A percentile compares a stretch with the other conserved stretches of the same genome.
These are phyloP conservation scores for Phenacoccus solenopsis DNA, from an alignment of 1,140 invertebrate species.

Conservation along the genomic window DNA sequence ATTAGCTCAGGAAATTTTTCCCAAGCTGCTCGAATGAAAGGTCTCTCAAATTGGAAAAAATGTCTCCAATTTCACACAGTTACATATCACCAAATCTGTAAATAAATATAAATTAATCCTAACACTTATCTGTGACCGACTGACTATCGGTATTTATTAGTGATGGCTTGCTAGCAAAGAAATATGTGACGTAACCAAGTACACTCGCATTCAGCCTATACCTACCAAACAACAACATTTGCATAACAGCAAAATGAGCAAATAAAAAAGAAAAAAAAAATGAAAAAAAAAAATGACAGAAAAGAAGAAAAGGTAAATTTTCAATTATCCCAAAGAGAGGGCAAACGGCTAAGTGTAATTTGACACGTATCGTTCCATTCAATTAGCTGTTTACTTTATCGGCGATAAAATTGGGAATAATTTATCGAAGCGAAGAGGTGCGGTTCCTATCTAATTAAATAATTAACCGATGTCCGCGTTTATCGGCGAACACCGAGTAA, in stretches of 20 bases:
- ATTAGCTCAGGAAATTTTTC: too few relatives aligned
- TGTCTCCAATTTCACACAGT: too few relatives aligned
- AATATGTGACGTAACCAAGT: conserved; percentile 4
- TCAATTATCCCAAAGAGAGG: background rate
- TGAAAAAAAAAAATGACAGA: conserved; percentile 18
- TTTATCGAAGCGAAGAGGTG: too few relatives aligned
- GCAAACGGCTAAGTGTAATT: background rate
- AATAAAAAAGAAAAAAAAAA: background rate
- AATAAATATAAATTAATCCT: conserved; percentile 8
- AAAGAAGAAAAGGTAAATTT: too few relatives aligned
- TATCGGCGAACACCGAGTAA: too few relatives aligned
- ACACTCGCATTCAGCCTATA: conserved; percentile 10
- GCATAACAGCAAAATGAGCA: conserved; percentile 12
- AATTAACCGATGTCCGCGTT: too few relatives aligned
- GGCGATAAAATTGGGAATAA: too few relatives aligned
- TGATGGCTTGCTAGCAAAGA: background rate
- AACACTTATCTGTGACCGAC: conserved; percentile 16
- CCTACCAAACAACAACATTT: conserved; percentile 14
- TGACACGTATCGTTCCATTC: too few relatives aligned
- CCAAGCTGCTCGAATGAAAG: too few relatives aligned
- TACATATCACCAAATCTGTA: background rate
- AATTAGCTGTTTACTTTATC: too few relatives aligned
- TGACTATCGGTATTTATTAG: background rate
- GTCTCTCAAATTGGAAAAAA: too few relatives aligned
- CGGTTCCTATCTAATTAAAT: too few relatives aligned